These are phyloP conservation scores for Limanda limanda DNA, from an alignment of 2,113 vertebrate genomes.

Conservation along the genomic window DNA sequence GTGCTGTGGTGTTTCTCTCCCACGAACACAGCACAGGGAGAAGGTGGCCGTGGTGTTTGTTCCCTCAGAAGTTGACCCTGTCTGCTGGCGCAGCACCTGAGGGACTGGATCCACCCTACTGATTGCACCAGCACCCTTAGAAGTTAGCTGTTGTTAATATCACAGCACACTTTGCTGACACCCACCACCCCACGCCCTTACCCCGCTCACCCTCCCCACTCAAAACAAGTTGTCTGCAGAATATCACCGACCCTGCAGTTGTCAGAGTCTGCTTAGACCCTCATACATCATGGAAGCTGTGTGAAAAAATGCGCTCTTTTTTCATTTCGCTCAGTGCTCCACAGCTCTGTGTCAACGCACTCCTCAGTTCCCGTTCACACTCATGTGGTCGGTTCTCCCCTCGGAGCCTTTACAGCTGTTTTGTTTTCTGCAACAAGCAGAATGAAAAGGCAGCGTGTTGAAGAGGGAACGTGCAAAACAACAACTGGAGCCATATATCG, in stretches of 20 bases:
- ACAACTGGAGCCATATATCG: background rate
- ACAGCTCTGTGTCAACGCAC: constrained; percentile 16
- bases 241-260: constrained; percentile 54
- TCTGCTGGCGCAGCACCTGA: constrained; percentile 16
- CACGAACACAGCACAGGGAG: constrained; percentile 12
- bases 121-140: constrained; percentile 32
- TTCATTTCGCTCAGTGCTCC: constrained; percentile 1
- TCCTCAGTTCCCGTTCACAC: background rate
- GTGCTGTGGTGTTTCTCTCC: background rate
- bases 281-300: constrained; percentile 51
- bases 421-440: background rate
- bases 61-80: constrained; percentile 9
- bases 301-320: constrained; percentile 35
- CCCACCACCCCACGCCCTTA: background rate
- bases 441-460: background rate
- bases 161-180: constrained; percentile 59
- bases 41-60: background rate
- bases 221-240: constrained; percentile 60
- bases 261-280: constrained; percentile 47
- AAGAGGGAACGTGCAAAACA: background rate
- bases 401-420: background rate
- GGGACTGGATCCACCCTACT: constrained; percentile 54
- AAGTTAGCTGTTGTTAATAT: constrained; percentile 68
- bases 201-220: background rate
- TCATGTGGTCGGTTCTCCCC: background rate